Percentiles rank a stretch among this genome's conserved stretches.
Evolutionary conservation across 2,888 invertebrate species (phyloP).

Genomic region (Euzophera pinguis): DNA sequence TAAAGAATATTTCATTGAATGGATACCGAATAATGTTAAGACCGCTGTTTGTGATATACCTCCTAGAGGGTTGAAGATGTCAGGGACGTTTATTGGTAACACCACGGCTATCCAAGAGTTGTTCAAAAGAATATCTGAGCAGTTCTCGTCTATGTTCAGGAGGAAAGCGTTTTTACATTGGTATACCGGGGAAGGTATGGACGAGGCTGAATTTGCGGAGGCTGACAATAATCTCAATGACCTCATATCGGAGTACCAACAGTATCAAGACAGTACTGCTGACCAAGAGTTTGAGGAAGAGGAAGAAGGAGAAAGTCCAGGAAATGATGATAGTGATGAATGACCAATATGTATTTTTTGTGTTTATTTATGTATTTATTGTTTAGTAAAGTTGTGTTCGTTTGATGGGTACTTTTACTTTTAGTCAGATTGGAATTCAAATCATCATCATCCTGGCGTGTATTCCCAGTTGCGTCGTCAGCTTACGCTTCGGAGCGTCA

Average conservation of each 20-base stretch:
- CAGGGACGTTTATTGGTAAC: constrained; percentile 92
- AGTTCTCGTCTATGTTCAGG: constrained; percentile 94
- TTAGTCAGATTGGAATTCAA: too few relatives aligned
- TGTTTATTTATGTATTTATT: constrained; percentile 26
- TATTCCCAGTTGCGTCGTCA: too few relatives aligned
- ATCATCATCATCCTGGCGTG: too few relatives aligned
- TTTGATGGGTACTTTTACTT: too few relatives aligned
- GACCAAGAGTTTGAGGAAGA: constrained; percentile 85
- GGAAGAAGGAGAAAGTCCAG: constrained; percentile 61
- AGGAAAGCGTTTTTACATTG: constrained; percentile 97
- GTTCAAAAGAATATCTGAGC: constrained; percentile 91
- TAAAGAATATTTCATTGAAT: constrained; percentile 87
- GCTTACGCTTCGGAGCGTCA: too few relatives aligned
- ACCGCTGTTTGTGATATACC: constrained; percentile 90
- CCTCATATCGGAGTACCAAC: constrained; percentile 93
- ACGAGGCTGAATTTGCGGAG: constrained; percentile 96
- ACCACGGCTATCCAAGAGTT: constrained; percentile 92
- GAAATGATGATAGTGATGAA: constrained; percentile 30
- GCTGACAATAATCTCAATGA: constrained; percentile 96
- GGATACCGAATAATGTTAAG: constrained; percentile 90
- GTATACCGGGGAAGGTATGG: constrained; percentile 98
- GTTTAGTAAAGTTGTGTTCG: not conserved
- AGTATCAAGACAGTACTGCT: constrained; percentile 93
- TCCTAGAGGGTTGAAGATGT: constrained; percentile 87
- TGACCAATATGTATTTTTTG: constrained; percentile 16